Evolutionary conservation across 2,888 invertebrate species (phyloP).

Genomic region (Melangyna quadrimaculata): DNA sequence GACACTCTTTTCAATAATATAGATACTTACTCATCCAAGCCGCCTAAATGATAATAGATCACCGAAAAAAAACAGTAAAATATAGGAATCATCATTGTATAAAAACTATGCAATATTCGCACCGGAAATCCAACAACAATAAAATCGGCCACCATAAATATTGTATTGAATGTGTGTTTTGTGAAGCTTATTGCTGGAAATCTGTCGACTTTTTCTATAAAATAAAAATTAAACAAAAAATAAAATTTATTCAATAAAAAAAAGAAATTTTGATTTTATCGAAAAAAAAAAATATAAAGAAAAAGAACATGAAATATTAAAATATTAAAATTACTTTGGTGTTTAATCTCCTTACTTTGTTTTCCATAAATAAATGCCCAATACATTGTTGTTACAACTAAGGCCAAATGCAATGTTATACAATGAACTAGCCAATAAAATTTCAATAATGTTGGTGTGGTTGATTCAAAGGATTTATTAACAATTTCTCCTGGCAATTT

Average conservation of each 20-base stretch:
- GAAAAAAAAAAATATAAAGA: not conserved
- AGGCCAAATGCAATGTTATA: constrained; percentile 85
- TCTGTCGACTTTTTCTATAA: constrained; percentile 83
- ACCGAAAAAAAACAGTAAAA: constrained; percentile 83
- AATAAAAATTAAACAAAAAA: constrained; percentile 5
- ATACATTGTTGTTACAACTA: constrained; percentile 88
- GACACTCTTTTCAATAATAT: too few relatives aligned
- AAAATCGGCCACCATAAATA: constrained; percentile 88
- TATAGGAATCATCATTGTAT: constrained; percentile 84
- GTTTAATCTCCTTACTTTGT: constrained; percentile 79
- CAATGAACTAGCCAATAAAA: constrained; percentile 88
- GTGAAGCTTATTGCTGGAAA: constrained; percentile 86
- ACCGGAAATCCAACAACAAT: constrained; percentile 87
- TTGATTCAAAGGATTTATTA: constrained; percentile 69
- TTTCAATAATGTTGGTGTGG: constrained; percentile 79
- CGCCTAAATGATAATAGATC: constrained; percentile 84
- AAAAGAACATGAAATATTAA: too few relatives aligned
- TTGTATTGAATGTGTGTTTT: constrained; percentile 88
- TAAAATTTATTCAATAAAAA: not conserved
- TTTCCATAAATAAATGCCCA: constrained; percentile 83
- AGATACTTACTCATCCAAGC: constrained; percentile 82
- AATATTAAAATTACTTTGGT: too few relatives aligned
- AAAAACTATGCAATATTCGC: constrained; percentile 85
- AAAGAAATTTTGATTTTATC: not conserved
- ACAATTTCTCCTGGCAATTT: constrained; percentile 72